These are phyloP conservation scores for Hemicordylus capensis DNA, from an alignment of 2,113 vertebrate species.

Conservation along the genomic window DNA sequence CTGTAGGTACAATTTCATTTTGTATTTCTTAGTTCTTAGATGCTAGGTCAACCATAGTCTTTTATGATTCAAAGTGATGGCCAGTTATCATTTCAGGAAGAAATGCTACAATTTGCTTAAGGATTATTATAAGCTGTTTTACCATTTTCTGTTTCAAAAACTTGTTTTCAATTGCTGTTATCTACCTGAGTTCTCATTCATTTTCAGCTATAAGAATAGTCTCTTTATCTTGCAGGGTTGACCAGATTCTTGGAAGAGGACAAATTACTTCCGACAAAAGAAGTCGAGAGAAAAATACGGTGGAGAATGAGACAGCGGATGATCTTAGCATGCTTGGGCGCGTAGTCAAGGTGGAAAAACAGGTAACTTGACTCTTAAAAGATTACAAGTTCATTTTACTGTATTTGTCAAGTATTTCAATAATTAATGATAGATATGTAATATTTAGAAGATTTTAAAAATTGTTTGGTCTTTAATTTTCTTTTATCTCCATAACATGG, in stretches of 20 bases:
- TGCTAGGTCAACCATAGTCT: background rate
- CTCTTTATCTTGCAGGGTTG: constrained; percentile 82
- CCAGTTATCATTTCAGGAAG: background rate
- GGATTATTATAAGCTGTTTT: background rate
- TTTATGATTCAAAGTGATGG: background rate
- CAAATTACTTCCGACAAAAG: constrained; percentile 95
- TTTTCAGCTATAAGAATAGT: background rate
- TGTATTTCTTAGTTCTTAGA: background rate
- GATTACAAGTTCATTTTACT: background rate
- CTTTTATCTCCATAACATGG: background rate
- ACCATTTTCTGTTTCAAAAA: background rate
- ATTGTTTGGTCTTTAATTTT: too few species aligned
- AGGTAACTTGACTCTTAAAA: constrained; percentile 77
- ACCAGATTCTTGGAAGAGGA: constrained; percentile 97
- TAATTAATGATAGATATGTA: constrained; percentile 25
- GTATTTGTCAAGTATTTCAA: background rate
- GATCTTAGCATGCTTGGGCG: constrained; percentile 97
- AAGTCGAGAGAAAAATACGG: constrained; percentile 90
- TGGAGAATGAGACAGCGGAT: constrained; percentile 88
- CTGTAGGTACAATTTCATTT: background rate
- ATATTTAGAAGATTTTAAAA: constrained; percentile 11
- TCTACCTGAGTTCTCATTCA: background rate
- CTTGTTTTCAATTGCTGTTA: background rate
- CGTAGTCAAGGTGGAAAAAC: constrained; percentile 96
- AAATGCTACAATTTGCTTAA: background rate